Conservation (phyloP, 1,140 invertebrate species). For the Heliothis subflexa region DNA sequence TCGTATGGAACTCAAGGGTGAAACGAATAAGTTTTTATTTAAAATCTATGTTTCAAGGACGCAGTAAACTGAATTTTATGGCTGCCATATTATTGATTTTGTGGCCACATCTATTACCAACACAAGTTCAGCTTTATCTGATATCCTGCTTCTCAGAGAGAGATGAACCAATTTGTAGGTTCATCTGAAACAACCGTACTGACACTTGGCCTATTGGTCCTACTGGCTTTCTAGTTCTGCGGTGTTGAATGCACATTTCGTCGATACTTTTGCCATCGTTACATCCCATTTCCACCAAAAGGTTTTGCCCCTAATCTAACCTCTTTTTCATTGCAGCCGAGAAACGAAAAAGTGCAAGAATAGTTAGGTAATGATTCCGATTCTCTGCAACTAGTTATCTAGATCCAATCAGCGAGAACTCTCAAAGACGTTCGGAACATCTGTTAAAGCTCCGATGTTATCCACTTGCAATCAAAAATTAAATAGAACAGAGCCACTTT, state of each 20-base stretch:
- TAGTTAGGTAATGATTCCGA: not conserved
- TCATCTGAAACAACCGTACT: too few relatives aligned
- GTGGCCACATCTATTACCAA: not conserved
- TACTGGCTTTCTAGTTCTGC: too few relatives aligned
- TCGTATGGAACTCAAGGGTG: not conserved
- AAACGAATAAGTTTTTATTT: conserved; percentile 5
- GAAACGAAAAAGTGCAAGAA: not conserved
- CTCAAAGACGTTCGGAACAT: conserved; percentile 19
- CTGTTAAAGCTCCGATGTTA: conserved; percentile 7
- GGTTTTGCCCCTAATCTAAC: too few relatives aligned
- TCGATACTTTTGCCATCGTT: too few relatives aligned
- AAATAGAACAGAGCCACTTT: not conserved
- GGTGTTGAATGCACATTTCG: too few relatives aligned
- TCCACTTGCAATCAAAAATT: conserved; percentile 11
- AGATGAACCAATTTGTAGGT: too few relatives aligned
- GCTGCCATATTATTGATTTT: conserved; percentile 29
- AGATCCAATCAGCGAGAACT: not conserved
- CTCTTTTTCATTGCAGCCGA: not conserved
- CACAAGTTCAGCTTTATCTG: too few relatives aligned
- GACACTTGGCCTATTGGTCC: too few relatives aligned
- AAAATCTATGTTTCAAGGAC: conserved; percentile 24
- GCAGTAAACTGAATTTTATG: conserved; percentile 21
- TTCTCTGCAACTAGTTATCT: not conserved
- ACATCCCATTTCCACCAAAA: too few relatives aligned
- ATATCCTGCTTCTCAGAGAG: too few relatives aligned